Conservation (phyloP, 2,797 vertebrate genomes). For the Helarctos malayanus region DNA sequence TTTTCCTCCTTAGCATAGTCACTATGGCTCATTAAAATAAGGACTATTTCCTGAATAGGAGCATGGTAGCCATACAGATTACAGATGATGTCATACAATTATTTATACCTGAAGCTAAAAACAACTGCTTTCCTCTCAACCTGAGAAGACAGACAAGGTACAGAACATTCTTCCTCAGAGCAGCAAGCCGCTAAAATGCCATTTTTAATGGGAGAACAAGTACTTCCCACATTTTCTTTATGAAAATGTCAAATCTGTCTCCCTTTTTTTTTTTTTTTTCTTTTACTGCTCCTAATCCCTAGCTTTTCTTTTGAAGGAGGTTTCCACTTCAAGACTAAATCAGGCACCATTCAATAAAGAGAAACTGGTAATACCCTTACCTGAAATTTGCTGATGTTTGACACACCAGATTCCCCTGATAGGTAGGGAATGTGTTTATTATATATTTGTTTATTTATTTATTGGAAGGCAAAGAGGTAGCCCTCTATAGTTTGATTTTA, state of each 20-base stretch:
- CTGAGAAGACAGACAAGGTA: constrained; percentile 70
- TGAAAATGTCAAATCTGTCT: not conserved
- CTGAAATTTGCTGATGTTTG: not conserved
- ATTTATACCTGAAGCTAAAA: constrained; percentile 83
- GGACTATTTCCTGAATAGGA: constrained; percentile 71
- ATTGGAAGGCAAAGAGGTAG: not conserved
- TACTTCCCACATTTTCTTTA: not conserved
- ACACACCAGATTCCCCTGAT: not conserved
- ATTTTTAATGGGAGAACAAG: constrained; percentile 55
- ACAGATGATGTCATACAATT: constrained; percentile 74
- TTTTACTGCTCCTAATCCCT: not conserved
- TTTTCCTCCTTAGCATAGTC: not conserved
- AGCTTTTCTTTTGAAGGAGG: not conserved
- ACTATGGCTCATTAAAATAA: constrained; percentile 53
- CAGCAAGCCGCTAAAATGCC: constrained; percentile 67
- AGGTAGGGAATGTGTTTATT: not conserved
- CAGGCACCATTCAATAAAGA: not conserved
- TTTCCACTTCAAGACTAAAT: constrained; percentile 26
- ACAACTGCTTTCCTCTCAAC: constrained; percentile 75
- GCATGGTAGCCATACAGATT: constrained; percentile 64
- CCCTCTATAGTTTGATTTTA: not conserved
- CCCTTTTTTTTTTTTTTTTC: not conserved
- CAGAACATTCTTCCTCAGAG: constrained; percentile 63
- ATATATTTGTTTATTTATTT: not conserved
- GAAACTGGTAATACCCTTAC: not conserved